Conservation (phyloP, 2,888 invertebrate genomes). For the Drosophila mulleri region DNA sequence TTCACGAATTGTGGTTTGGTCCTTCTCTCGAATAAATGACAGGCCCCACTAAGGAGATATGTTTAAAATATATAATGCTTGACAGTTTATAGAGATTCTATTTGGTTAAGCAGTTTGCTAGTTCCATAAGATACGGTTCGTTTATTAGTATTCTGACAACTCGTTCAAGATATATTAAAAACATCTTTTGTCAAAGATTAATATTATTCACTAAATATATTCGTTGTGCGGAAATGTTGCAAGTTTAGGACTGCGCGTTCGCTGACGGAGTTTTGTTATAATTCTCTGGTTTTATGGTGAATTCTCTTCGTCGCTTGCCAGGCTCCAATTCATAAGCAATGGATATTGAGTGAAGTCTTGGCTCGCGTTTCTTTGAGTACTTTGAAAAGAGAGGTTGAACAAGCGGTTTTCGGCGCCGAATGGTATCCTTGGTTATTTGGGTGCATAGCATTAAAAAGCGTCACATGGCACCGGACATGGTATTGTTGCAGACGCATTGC, state of each 20-base stretch:
- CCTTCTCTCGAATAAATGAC: neutral
- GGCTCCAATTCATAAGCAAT: conserved; percentile 72
- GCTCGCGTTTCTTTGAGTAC: conserved; percentile 46
- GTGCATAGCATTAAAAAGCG: conserved; percentile 77
- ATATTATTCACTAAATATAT: conserved; percentile 7
- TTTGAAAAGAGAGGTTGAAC: conserved; percentile 32
- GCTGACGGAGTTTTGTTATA: conserved; percentile 1
- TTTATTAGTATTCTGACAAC: conserved; percentile 28
- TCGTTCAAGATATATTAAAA: conserved; percentile 17
- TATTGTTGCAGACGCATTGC: conserved; percentile 82
- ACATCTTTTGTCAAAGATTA: conserved; percentile 28
- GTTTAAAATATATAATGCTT: neutral
- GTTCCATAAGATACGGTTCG: conserved; percentile 1
- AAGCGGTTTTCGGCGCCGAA: conserved; percentile 58
- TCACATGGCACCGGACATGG: conserved; percentile 81
- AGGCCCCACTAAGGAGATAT: neutral
- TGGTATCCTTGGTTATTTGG: conserved; percentile 73
- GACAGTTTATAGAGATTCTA: neutral
- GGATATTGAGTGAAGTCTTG: conserved; percentile 72
- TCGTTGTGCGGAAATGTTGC: conserved; percentile 17
- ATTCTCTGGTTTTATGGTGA: conserved; percentile 33
- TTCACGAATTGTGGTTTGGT: neutral
- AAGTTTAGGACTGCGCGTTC: conserved; percentile 10
- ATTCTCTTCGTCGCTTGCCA: conserved; percentile 2
- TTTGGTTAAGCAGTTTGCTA: no score